Evolutionary conservation across 1,140 invertebrate genomes (phyloP).

Genomic region (Cherax quadricarinatus): DNA sequence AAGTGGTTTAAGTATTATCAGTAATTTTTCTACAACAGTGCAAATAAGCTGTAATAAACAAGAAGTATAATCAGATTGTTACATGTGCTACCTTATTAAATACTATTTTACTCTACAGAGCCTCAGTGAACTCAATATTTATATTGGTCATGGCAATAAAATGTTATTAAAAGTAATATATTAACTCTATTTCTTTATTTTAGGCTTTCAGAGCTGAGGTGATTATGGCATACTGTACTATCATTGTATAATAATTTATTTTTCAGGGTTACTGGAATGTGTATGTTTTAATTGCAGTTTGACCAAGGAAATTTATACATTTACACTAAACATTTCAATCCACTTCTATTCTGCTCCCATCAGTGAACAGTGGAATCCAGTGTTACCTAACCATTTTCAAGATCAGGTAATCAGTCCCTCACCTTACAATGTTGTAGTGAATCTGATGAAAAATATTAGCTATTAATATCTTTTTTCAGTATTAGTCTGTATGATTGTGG

Average conservation of each 20-base stretch:
- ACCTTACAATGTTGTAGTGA: not conserved
- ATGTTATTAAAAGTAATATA: not conserved
- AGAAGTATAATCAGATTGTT: no score
- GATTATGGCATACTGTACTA: not conserved
- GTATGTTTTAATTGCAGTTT: not conserved
- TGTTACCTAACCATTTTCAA: not conserved
- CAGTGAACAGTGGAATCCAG: not conserved
- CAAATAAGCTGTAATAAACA: not conserved
- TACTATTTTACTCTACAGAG: not conserved
- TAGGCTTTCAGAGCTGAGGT: not conserved
- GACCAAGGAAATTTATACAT: not conserved
- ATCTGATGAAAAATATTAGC: not conserved
- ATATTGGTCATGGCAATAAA: not conserved
- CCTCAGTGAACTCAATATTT: not conserved
- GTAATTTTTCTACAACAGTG: slow-evolving; percentile 5
- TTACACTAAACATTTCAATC: not conserved
- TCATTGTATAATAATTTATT: not conserved
- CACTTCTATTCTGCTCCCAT: not conserved
- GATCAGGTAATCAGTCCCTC: not conserved
- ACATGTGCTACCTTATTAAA: not conserved
- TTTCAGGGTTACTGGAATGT: not conserved
- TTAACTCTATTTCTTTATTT: slow-evolving; percentile 2
- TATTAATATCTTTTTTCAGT: not conserved
- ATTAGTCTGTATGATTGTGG: not conserved
- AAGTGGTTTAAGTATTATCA: slow-evolving; percentile 10